Conservation (phyloP, 2,797 vertebrate genomes). For the Xyrichtys novacula region DNA sequence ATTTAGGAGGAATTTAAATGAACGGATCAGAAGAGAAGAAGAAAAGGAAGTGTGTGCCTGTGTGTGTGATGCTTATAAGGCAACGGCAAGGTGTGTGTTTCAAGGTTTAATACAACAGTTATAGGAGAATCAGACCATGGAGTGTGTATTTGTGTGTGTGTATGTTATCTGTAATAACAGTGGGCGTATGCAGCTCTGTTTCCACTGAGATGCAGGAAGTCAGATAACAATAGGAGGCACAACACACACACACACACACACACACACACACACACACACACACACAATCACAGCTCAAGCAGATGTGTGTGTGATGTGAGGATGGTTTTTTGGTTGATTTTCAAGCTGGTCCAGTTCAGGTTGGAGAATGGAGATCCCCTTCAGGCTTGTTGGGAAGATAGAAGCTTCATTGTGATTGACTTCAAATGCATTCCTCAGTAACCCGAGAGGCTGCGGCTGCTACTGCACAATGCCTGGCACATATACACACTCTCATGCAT, state of each 20-base stretch:
- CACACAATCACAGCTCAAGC: slow-evolving; percentile 8
- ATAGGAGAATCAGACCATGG: slow-evolving; percentile 9
- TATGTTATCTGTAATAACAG: slow-evolving; percentile 43
- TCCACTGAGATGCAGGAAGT: slow-evolving; percentile 61
- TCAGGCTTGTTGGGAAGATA: slow-evolving; percentile 62
- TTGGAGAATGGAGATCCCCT: slow-evolving; percentile 57
- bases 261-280: slow-evolving; percentile 18
- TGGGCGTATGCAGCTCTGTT: slow-evolving; percentile 30
- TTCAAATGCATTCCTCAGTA: slow-evolving; percentile 79
- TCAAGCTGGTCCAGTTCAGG: slow-evolving; percentile 41
- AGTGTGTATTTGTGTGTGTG: slow-evolving; percentile 29
- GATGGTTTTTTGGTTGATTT: slow-evolving; percentile 41
- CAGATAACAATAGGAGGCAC: slow-evolving; percentile 58
- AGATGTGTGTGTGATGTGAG: slow-evolving; percentile 28
- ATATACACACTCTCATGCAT: slow-evolving; percentile 18
- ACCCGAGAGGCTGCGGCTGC: slow-evolving; percentile 63
- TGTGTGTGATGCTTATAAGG: slow-evolving; percentile 4
- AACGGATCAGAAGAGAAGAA: neutral
- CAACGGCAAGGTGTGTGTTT: neutral
- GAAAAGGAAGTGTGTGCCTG: neutral
- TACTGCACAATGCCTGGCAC: slow-evolving; percentile 45
- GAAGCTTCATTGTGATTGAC: slow-evolving; percentile 74
- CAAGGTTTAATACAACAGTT: slow-evolving; percentile 13
- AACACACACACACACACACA: slow-evolving; percentile 10
- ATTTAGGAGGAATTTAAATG: slow-evolving; percentile 21